Conservation (phyloP, 2,797 vertebrate species). For the Pempheris klunzingeri region DNA sequence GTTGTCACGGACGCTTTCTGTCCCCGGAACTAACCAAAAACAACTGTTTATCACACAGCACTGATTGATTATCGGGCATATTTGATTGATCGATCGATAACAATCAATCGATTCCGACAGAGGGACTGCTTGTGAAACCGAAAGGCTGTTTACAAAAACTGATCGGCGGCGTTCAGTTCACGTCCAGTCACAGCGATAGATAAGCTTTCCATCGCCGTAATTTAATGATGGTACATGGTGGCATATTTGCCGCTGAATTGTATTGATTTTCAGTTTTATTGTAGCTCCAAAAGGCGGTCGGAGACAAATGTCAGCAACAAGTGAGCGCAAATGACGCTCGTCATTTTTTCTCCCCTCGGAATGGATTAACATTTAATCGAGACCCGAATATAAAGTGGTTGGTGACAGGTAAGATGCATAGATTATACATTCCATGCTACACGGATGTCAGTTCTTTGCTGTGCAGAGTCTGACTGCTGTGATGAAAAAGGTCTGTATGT, state of each 20-base stretch:
- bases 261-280: conserved; percentile 1
- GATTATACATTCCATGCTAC: not conserved
- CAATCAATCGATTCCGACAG: not conserved
- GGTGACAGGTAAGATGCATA: conserved; percentile 61
- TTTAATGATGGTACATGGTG: not conserved
- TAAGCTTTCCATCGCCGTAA: not conserved
- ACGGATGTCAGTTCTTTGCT: not conserved
- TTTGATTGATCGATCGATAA: conserved; percentile 1
- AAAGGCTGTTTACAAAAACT: not conserved
- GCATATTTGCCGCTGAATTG: not conserved
- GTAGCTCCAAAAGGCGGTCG: not conserved
- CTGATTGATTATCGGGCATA: conserved; percentile 8
- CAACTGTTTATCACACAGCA: not conserved
- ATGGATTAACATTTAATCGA: conserved; percentile 36
- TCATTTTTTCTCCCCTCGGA: not conserved
- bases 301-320: conserved; percentile 2
- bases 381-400: conserved; percentile 24
- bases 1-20: conserved; percentile 83
- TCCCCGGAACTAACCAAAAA: conserved; percentile 56
- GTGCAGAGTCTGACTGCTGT: not conserved
- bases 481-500: not conserved
- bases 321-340: conserved; percentile 16
- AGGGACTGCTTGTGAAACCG: not conserved
- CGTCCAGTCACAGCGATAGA: conserved; percentile 2
- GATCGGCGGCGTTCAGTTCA: not conserved